phyloP scores from a whole-genome alignment of 2,113 vertebrate genomes.

The Oophaga pumilio region DNA sequence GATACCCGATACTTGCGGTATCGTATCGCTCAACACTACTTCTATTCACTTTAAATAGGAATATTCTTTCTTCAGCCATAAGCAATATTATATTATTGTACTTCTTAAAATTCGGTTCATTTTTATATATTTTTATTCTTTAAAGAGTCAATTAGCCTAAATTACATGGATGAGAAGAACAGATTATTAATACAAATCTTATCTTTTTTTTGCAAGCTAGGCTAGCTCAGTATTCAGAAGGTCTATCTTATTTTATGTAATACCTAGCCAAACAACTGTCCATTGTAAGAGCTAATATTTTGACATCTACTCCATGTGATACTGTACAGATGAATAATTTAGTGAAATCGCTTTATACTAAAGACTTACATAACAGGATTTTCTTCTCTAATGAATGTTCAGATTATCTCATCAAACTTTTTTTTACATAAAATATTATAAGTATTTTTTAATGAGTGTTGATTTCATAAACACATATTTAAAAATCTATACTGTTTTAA shows the following conservation, averaged over 20 bases:
- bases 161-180: background rate
- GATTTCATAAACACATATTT: no score
- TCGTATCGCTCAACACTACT: no score
- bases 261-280: background rate
- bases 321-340: background rate
- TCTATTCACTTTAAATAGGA: background rate
- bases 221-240: background rate
- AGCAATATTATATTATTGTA: slow-evolving; percentile 16
- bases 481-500: no score
- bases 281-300: background rate
- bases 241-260: background rate
- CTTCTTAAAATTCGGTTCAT: slow-evolving; percentile 14
- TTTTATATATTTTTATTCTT: slow-evolving; percentile 32
- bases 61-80: slow-evolving; percentile 3
- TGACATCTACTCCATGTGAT: background rate
- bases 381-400: background rate
- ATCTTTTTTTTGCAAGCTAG: slow-evolving; percentile 1
- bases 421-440: no score
- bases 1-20: no score
- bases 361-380: background rate
- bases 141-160: slow-evolving; percentile 30
- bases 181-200: slow-evolving; percentile 28
- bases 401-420: background rate
- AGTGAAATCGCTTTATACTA: background rate
- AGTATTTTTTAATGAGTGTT: no score